phyloP scores from a whole-genome alignment of 2,888 invertebrate genomes.

The Epicampocera succincta region DNA sequence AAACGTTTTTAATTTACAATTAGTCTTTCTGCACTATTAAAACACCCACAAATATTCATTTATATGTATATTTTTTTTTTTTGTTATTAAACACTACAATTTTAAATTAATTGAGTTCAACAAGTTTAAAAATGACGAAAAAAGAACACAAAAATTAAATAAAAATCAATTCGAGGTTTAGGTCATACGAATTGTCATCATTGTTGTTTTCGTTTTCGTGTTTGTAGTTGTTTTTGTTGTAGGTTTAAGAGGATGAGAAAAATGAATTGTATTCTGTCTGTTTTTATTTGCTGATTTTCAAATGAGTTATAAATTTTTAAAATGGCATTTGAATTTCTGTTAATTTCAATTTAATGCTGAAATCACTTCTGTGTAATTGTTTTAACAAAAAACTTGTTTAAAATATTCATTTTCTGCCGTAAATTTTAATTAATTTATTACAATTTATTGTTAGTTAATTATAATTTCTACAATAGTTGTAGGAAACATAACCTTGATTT shows the following conservation, averaged over 20 bases:
- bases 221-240: background rate
- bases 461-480: slow-evolving; percentile 31
- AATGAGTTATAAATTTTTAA: slow-evolving; percentile 15
- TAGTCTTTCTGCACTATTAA: slow-evolving; percentile 59
- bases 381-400: background rate
- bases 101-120: slow-evolving; percentile 80
- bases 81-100: slow-evolving; percentile 44
- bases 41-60: slow-evolving; percentile 55
- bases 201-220: background rate
- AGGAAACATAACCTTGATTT: background rate
- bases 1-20: slow-evolving; percentile 53
- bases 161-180: slow-evolving; percentile 76
- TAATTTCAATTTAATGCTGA: background rate
- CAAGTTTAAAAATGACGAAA: slow-evolving; percentile 72
- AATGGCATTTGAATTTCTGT: slow-evolving; percentile 14
- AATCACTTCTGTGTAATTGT: slow-evolving; percentile 27
- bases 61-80: no score
- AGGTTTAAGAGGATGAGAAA: slow-evolving; percentile 42
- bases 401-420: background rate
- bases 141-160: slow-evolving; percentile 69
- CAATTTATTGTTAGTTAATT: slow-evolving; percentile 48
- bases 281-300: background rate
- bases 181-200: slow-evolving; percentile 60
- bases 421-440: slow-evolving; percentile 46
- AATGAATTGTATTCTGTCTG: slow-evolving; percentile 28